Base-by-base conservation (phyloP, 1,140 invertebrate genomes). In the Wiebesia pumilae region DNA sequence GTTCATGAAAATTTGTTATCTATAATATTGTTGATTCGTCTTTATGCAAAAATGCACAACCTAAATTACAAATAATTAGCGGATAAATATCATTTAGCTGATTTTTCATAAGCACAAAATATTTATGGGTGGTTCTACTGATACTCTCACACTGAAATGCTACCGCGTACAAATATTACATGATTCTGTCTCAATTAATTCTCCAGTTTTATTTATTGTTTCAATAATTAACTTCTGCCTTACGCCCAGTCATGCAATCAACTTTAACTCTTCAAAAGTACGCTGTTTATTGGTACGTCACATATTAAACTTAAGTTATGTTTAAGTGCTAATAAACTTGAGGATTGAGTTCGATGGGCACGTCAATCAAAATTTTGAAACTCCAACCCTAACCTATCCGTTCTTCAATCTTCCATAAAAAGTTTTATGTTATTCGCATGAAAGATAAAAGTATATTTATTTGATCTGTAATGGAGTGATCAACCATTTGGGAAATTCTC, bases 181-280 rank as follows among this genome's bases (percentile, higher is more conserved):
- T 62, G 21, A 27, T 24, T 14, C 27, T 62, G 1, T 62, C 10
- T 62, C 24, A 62, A 27, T 27, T 27, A 1, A 62, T 0, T 4
- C 24, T 62, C 58, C 4, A 1, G 14, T 27, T 27, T 62, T 83
- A 77, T 83, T 58, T 83, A 83, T 77, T 7, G 30, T 19, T 24
- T 47, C 12, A n/a, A 38, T 73, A 83, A 83, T 83, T 83, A 83
- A 83, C 35, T 71, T 35, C 54, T 38, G 81, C 47, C 67, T 51
- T 73, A 83, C 81, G 67, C 67, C 67, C 81, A 71, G 30, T n/a
- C 81, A 24, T 35, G 47, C 9, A 73, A 83, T 73, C 16, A 83
- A 43, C 67, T 30, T 38, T 24, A 21, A 69, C 19, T 69, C 67
- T 35, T 3, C 1, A 14, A 69, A 67, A 67, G 10, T 69, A 14